A percentile compares a stretch with the other conserved stretches of the same genome.
phyloP scores from a whole-genome alignment of 1,140 invertebrate species.

The Nomia melanderi region DNA sequence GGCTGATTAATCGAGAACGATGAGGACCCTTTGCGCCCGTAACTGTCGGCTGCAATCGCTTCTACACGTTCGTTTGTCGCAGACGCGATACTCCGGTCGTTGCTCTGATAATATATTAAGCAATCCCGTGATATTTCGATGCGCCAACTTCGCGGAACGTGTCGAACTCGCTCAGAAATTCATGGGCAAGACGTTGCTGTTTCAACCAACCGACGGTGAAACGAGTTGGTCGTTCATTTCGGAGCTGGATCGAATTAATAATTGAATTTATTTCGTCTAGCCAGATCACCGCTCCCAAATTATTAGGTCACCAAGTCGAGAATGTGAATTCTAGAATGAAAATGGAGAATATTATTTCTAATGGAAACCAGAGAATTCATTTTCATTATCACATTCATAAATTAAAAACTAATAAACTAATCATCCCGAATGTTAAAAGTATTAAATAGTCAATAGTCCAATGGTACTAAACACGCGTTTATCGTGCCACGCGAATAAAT shows the following conservation, averaged over 20 bases:
- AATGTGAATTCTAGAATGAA: too few species aligned
- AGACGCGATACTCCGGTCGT: constrained; percentile 16
- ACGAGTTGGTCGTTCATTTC: not conserved
- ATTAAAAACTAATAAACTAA: too few species aligned
- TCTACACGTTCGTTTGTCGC: constrained; percentile 49
- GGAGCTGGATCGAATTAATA: not conserved
- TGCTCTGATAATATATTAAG: constrained; percentile 34
- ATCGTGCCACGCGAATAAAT: too few species aligned
- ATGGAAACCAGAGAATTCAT: too few species aligned
- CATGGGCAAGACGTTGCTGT: not conserved
- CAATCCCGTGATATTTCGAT: not conserved
- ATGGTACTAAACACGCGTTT: too few species aligned
- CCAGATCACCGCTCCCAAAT: too few species aligned
- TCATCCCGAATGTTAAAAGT: too few species aligned
- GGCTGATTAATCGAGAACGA: constrained; percentile 76
- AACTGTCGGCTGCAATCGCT: constrained; percentile 76
- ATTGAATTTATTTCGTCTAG: too few species aligned
- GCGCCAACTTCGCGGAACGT: not conserved
- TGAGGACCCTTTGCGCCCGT: constrained; percentile 73
- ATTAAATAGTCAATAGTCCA: too few species aligned
- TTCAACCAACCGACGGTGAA: not conserved
- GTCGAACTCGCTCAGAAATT: not conserved
- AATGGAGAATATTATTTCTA: too few species aligned
- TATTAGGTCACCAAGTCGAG: too few species aligned
- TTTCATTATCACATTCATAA: too few species aligned